Percentiles rank a stretch among this genome's conserved stretches.
These are phyloP conservation scores for Apostichopus californicus DNA, from an alignment of 35 echinoderm and acorn worm species.

Conservation along the genomic window DNA sequence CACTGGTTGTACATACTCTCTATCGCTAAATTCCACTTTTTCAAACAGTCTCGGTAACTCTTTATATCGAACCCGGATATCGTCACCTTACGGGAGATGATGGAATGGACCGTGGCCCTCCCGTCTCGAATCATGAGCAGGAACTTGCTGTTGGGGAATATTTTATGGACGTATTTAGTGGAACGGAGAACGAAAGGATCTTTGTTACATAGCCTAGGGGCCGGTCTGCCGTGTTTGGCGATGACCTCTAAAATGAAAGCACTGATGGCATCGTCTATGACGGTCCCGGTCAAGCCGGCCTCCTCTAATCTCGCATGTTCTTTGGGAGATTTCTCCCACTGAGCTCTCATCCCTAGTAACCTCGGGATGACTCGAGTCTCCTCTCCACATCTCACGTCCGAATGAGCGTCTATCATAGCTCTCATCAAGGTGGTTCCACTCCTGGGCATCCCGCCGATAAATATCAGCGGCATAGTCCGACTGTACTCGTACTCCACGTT, in stretches of 20 bases:
- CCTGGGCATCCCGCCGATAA: constrained; percentile 94
- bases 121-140: constrained; percentile 97
- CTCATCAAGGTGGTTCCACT: constrained; percentile 98
- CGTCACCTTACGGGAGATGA: constrained; percentile 92
- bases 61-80: constrained; percentile 93
- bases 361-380: constrained; percentile 91
- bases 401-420: constrained; percentile 93
- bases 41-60: constrained; percentile 88
- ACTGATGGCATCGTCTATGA: constrained; percentile 88
- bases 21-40: constrained; percentile 90
- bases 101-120: constrained; percentile 94
- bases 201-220: constrained; percentile 94
- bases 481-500: constrained; percentile 83
- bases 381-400: constrained; percentile 89
- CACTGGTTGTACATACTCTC: constrained; percentile 96
- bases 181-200: constrained; percentile 93
- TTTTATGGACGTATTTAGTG: constrained; percentile 80
- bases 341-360: constrained; percentile 81
- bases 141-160: constrained; percentile 93
- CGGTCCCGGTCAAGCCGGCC: constrained; percentile 78
- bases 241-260: constrained; percentile 98
- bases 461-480: constrained; percentile 88
- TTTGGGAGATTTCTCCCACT: constrained; percentile 87
- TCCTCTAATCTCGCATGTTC: constrained; percentile 84
- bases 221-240: constrained; percentile 90